These are phyloP conservation scores for Belgica antarctica DNA, from an alignment of 2,888 invertebrate genomes.

Conservation along the genomic window DNA sequence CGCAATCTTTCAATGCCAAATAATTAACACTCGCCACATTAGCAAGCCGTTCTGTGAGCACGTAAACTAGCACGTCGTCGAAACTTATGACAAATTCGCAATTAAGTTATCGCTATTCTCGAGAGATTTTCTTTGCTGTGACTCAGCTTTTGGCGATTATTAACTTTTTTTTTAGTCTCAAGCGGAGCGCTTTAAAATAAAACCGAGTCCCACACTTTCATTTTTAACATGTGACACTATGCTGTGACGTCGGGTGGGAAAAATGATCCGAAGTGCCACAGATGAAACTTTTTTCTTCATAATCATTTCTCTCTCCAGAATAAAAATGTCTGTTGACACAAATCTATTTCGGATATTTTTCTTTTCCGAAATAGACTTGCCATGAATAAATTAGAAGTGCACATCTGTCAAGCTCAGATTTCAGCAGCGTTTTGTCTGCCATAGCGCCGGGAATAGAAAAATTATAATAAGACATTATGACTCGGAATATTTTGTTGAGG, in stretches of 20 bases:
- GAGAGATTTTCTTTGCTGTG: not conserved
- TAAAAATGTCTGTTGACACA: not conserved
- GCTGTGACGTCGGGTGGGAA: not conserved
- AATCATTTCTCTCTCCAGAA: not conserved
- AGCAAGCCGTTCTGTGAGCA: too few species aligned
- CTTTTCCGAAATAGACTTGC: not conserved
- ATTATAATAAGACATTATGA: too few species aligned
- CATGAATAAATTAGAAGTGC: constrained; percentile 3
- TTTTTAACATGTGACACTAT: not conserved
- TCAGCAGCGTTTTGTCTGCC: not conserved
- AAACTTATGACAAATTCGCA: not conserved
- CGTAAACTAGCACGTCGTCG: not conserved
- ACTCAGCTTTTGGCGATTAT: not conserved
- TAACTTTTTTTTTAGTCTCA: not conserved
- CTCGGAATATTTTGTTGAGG: too few species aligned
- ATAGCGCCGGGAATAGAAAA: too few species aligned
- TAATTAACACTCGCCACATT: not conserved
- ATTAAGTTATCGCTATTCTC: not conserved
- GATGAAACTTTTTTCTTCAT: not conserved
- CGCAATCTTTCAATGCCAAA: not conserved
- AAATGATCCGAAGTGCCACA: not conserved
- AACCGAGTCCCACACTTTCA: not conserved
- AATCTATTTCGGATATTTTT: not conserved
- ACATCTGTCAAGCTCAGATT: not conserved
- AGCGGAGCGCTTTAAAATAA: not conserved